phyloP scores from a whole-genome alignment of 2,888 invertebrate genomes.

The Ctena decussata region DNA sequence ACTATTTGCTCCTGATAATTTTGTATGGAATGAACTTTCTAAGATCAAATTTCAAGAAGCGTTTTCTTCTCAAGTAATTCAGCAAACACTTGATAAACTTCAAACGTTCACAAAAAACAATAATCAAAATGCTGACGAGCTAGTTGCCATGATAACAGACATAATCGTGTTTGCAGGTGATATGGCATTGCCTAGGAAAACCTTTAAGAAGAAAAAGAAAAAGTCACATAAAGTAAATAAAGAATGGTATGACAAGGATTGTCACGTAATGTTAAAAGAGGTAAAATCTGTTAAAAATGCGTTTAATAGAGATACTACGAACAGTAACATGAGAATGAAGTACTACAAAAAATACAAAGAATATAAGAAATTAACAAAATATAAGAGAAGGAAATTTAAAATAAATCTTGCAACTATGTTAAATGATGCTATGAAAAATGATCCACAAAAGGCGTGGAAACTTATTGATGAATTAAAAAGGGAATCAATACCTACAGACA shows the following conservation, averaged over 20 bases:
- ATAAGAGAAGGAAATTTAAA: background rate
- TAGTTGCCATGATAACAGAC: background rate
- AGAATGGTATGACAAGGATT: background rate
- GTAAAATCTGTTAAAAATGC: background rate
- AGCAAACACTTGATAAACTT: background rate
- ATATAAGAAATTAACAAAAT: background rate
- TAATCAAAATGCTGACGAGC: background rate
- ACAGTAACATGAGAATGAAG: background rate
- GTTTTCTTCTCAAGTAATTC: background rate
- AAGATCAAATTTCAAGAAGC: background rate
- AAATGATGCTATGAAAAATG: background rate
- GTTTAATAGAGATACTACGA: background rate
- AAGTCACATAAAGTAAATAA: background rate
- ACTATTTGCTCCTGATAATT: background rate
- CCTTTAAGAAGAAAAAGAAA: background rate
- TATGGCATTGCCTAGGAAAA: background rate
- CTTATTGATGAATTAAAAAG: background rate
- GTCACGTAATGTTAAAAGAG: background rate
- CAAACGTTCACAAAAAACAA: background rate
- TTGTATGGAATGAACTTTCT: background rate
- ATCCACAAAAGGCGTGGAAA: background rate
- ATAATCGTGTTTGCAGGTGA: background rate
- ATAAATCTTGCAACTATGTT: background rate
- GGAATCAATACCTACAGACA: background rate
- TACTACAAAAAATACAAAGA: background rate